Conservation (phyloP, 2,113 vertebrate species). For the Scytalopus superciliaris region DNA sequence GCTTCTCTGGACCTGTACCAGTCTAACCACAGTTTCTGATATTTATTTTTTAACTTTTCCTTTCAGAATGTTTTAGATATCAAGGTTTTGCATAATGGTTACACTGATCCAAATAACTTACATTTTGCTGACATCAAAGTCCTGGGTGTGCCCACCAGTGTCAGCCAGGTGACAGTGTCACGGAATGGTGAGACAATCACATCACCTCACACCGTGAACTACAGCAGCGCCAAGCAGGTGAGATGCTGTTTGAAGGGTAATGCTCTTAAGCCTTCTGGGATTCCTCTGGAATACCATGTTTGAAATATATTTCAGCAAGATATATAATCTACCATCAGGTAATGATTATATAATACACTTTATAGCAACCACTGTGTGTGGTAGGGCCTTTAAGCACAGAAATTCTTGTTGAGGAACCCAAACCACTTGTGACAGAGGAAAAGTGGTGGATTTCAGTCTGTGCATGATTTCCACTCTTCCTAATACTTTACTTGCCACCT, state of each 20-base stretch:
- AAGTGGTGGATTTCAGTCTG: background rate
- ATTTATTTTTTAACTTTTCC: background rate
- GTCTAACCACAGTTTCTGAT: accelerated
- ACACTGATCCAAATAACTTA: slow-evolving; percentile 11
- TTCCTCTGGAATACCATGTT: background rate
- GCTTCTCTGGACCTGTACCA: no score
- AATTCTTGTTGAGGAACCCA: background rate
- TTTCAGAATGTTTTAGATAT: slow-evolving; percentile 4
- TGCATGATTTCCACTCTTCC: background rate
- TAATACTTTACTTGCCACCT: background rate
- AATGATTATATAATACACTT: background rate
- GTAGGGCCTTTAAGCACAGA: background rate
- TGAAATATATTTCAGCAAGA: background rate
- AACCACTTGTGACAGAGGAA: background rate
- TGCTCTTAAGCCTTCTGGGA: background rate
- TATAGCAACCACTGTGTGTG: background rate
- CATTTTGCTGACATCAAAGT: slow-evolving; percentile 54
- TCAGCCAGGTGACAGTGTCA: accelerated
- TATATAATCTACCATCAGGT: background rate
- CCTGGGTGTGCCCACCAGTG: background rate
- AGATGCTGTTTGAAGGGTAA: background rate
- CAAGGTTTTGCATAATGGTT: background rate
- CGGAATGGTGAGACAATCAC: accelerated
- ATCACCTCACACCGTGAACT: accelerated
- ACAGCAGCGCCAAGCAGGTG: background rate